Conservation (phyloP, 2,888 invertebrate genomes). For the Exocentrus adspersus region DNA sequence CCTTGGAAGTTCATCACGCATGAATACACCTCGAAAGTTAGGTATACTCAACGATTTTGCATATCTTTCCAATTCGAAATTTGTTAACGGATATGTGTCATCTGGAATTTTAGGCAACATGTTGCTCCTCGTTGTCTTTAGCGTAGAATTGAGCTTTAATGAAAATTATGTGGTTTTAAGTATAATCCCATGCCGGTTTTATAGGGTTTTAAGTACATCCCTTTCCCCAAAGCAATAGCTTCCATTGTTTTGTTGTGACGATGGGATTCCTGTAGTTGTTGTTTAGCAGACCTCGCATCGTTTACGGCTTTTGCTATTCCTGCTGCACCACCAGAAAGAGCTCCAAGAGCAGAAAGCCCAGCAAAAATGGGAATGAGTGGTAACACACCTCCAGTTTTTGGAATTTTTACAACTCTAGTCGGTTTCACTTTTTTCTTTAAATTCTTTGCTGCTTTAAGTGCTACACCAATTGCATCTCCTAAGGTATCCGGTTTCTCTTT, state of each 20-base stretch:
- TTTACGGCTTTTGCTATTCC: constrained; percentile 47
- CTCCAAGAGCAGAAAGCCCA: constrained; percentile 38
- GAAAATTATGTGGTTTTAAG: not conserved
- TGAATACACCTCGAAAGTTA: constrained; percentile 13
- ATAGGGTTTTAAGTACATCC: constrained; percentile 14
- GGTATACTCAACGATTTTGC: not conserved
- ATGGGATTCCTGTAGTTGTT: constrained; percentile 42
- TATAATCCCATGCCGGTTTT: constrained; percentile 3
- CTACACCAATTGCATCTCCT: not conserved
- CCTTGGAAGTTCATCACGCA: constrained; percentile 15
- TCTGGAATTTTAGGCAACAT: no score
- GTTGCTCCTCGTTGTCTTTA: no score
- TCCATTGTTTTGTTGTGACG: constrained; percentile 49
- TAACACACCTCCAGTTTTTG: constrained; percentile 18
- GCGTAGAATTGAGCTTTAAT: not conserved
- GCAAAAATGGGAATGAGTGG: constrained; percentile 40
- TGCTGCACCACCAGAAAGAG: constrained; percentile 39
- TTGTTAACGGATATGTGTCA: no score
- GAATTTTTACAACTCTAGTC: constrained; percentile 10
- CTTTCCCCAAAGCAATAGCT: constrained; percentile 24
- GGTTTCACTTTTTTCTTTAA: constrained; percentile 16
- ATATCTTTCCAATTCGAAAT: not conserved
- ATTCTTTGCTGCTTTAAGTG: not conserved
- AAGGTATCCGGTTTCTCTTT: no score
- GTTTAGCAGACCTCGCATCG: constrained; percentile 40